Evolutionary conservation across 2,113 vertebrate species (phyloP).

Genomic region (Bos taurus): DNA sequence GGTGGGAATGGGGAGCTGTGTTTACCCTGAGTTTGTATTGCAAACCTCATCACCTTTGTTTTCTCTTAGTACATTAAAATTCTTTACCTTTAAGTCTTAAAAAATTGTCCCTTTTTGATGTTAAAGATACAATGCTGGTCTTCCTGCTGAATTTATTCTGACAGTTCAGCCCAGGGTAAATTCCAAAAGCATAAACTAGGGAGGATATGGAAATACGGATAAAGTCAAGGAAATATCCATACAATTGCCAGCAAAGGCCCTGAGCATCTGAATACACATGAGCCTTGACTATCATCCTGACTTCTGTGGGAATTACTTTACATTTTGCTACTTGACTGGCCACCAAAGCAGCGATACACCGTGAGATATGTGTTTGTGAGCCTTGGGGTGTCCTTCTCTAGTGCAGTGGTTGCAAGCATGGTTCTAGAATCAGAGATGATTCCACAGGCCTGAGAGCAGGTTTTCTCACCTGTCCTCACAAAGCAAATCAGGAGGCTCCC

Average conservation of each 20-base stretch:
- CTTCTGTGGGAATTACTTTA: not conserved
- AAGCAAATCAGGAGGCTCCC: not conserved
- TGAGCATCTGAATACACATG: slow-evolving; percentile 29
- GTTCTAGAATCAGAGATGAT: not conserved
- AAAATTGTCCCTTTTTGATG: slow-evolving; percentile 54
- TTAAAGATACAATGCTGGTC: slow-evolving; percentile 44
- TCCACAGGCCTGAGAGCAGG: not conserved
- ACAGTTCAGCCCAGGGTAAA: slow-evolving; percentile 52
- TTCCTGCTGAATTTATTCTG: slow-evolving; percentile 59
- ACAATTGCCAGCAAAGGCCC: slow-evolving; percentile 4
- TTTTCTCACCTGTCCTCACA: not conserved
- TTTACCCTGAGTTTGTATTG: slow-evolving; percentile 42
- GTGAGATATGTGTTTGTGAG: not conserved
- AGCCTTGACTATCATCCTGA: not conserved
- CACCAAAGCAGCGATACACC: not conserved
- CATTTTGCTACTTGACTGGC: not conserved
- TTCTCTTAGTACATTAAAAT: slow-evolving; percentile 65
- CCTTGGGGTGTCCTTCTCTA: not conserved
- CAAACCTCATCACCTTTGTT: slow-evolving; percentile 58
- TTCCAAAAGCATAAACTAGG: slow-evolving; percentile 51
- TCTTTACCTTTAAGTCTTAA: slow-evolving; percentile 58
- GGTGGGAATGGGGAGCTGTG: slow-evolving; percentile 22
- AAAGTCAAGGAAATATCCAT: slow-evolving; percentile 43
- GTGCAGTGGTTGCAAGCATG: not conserved
- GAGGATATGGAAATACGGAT: slow-evolving; percentile 41